Conservation (phyloP, 2,113 vertebrate genomes). For the Charina bottae region DNA sequence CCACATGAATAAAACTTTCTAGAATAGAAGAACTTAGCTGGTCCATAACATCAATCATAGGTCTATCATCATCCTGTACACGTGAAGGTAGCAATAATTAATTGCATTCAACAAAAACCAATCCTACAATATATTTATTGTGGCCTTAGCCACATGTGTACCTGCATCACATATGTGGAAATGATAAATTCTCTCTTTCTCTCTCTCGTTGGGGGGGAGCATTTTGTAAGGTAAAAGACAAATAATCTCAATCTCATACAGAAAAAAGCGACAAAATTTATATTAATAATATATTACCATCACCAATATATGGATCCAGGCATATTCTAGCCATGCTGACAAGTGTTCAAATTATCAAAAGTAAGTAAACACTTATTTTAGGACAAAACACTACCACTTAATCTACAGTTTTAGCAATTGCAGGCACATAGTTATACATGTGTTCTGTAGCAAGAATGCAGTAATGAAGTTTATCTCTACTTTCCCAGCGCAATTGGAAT, state of each 20-base stretch:
- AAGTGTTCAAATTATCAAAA: not conserved
- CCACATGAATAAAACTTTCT: conserved; percentile 96
- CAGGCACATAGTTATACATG: not conserved
- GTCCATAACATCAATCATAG: conserved; percentile 99
- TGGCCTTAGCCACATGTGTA: too few relatives aligned
- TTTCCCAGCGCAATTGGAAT: not conserved
- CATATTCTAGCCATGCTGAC: not conserved
- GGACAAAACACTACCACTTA: not conserved
- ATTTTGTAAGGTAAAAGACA: not conserved
- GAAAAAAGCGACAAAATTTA: not conserved
- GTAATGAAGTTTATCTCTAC: not conserved
- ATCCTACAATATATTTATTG: too few relatives aligned
- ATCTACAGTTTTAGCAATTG: not conserved
- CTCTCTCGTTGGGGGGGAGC: not conserved
- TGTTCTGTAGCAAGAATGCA: not conserved
- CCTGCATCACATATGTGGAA: not conserved
- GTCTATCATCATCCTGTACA: conserved; percentile 93
- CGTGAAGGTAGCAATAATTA: conserved; percentile 41
- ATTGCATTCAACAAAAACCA: conserved; percentile 38
- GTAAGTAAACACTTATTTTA: not conserved
- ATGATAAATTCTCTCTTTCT: not conserved
- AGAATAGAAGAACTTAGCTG: conserved; percentile 95
- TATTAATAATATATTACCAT: not conserved
- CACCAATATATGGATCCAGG: too few relatives aligned
- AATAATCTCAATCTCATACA: not conserved